Conservation (phyloP, 92 coral and sea anemone genomes). For the Palythoa grandis region DNA sequence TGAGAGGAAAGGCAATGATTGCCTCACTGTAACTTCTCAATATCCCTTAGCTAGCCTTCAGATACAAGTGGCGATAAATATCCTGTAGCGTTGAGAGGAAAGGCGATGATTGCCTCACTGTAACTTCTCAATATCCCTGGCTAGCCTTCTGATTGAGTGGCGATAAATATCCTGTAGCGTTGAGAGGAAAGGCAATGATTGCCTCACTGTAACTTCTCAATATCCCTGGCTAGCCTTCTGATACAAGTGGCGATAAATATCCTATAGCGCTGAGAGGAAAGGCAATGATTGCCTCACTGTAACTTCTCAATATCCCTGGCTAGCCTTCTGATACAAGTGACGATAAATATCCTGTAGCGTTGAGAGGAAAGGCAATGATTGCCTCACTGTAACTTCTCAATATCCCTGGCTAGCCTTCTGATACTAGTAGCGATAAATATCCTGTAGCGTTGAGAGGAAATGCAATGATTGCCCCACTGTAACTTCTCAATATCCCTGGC, state of each 20-base stretch:
- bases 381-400: conserved; percentile 2
- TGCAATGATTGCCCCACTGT: not conserved
- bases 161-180: too few species aligned
- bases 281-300: not conserved
- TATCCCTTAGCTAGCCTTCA: too few species aligned
- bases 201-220: not conserved
- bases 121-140: not conserved
- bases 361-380: not conserved
- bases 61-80: too few species aligned
- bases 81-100: too few species aligned
- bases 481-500: too few species aligned
- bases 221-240: too few species aligned
- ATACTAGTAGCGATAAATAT: conserved; percentile 82
- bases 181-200: not conserved
- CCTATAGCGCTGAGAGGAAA: too few species aligned
- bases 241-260: too few species aligned
- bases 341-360: too few species aligned
- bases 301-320: too few species aligned
- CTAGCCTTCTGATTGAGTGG: too few species aligned
- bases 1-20: not conserved
- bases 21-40: not conserved
- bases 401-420: conserved; percentile 63
- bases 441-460: conserved; percentile 73
- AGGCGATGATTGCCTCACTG: not conserved
- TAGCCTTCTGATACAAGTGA: too few species aligned